Evolutionary conservation across 2,113 vertebrate genomes (phyloP).

Genomic region (Stomatorhinus ivindoensis): DNA sequence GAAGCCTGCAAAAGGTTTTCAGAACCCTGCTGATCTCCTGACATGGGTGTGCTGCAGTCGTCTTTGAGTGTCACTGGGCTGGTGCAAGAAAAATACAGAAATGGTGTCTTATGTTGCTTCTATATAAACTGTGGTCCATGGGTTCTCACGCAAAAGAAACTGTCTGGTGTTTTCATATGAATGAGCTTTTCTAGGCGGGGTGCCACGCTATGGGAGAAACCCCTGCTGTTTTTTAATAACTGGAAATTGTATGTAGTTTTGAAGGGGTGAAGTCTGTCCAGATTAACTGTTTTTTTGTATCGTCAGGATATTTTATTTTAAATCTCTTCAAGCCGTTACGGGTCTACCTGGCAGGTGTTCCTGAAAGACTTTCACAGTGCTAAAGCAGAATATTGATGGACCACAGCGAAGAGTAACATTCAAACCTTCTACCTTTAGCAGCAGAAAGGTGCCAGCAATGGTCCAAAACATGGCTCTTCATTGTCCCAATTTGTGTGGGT

Average conservation of each 20-base stretch:
- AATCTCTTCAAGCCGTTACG: background rate
- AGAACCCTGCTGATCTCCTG: background rate
- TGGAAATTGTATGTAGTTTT: background rate
- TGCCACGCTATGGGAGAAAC: background rate
- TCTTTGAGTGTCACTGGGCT: background rate
- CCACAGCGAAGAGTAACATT: background rate
- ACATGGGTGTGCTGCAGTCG: background rate
- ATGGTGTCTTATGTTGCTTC: background rate
- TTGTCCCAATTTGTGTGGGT: background rate
- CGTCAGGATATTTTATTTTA: background rate
- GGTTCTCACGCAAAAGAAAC: background rate
- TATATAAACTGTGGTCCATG: background rate
- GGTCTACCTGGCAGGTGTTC: background rate
- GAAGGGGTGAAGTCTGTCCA: background rate
- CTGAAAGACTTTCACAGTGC: background rate
- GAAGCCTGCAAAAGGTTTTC: background rate
- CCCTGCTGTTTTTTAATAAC: background rate
- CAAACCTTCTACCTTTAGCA: background rate
- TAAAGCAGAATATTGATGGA: background rate
- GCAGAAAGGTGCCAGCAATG: background rate
- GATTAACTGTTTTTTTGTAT: background rate
- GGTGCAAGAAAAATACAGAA: background rate
- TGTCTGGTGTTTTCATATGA: background rate
- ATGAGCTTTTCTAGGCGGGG: background rate
- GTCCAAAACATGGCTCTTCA: background rate